Evolutionary conservation across 1,140 invertebrate species (phyloP).

Genomic region (Drosophila sturtevanti): DNA sequence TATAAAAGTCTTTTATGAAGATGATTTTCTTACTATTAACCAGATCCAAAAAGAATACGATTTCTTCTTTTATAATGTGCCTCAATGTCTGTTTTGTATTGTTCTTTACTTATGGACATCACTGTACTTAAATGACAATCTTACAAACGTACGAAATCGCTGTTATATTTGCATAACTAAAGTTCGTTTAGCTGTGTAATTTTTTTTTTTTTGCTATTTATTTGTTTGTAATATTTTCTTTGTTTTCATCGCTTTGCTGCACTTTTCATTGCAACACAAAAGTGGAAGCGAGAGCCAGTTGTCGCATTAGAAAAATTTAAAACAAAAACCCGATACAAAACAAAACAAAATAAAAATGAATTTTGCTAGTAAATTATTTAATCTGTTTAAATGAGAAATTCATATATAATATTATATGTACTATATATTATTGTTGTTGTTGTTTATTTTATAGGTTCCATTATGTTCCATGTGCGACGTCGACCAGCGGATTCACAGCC

Average conservation of each 20-base stretch:
- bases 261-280: constrained; percentile 36
- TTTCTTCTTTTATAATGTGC: too few species aligned
- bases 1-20: too few species aligned
- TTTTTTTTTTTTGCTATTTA: too few species aligned
- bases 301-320: neutral
- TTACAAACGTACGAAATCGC: neutral
- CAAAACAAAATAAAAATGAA: too few species aligned
- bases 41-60: too few species aligned
- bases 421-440: neutral
- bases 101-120: neutral
- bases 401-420: neutral
- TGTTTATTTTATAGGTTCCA: constrained; percentile 87
- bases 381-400: neutral
- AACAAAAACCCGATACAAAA: too few species aligned
- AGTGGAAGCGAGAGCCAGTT: constrained; percentile 25
- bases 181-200: constrained; percentile 21
- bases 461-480: constrained; percentile 96
- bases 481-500: constrained; percentile 94
- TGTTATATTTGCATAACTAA: neutral
- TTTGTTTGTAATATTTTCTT: neutral
- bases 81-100: too few species aligned
- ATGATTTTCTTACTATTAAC: too few species aligned
- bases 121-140: neutral
- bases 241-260: constrained; percentile 35
- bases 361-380: constrained; percentile 41